Evolutionary conservation across 2,113 vertebrate genomes (phyloP).

Genomic region (Prinia subflava): DNA sequence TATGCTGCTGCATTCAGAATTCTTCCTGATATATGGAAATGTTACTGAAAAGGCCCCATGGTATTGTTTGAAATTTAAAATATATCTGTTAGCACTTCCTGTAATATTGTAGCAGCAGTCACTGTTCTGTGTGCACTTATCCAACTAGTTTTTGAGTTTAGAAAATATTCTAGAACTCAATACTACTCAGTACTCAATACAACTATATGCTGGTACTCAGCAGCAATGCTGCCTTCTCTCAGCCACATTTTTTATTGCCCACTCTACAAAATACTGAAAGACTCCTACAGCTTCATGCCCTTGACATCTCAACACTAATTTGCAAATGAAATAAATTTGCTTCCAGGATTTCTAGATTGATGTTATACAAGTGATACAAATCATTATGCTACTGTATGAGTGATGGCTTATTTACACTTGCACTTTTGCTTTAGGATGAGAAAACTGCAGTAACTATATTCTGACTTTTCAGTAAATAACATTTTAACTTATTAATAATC

Average conservation of each 20-base stretch:
- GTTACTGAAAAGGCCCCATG: background rate
- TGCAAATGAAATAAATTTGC: background rate
- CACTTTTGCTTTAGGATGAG: background rate
- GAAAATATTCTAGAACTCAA: background rate
- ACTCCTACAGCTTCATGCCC: background rate
- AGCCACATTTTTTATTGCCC: background rate
- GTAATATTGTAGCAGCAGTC: background rate
- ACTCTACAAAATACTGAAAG: background rate
- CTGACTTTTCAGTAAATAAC: background rate
- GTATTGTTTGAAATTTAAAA: background rate
- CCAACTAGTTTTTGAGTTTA: background rate
- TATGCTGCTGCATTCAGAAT: background rate
- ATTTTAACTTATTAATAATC: background rate
- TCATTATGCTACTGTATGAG: background rate
- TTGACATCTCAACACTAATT: background rate
- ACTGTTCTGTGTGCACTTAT: background rate
- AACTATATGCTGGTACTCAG: background rate
- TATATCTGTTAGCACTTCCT: background rate
- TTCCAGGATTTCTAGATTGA: background rate
- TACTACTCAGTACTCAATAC: background rate
- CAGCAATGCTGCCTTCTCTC: background rate
- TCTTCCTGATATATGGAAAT: background rate
- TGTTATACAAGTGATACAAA: background rate
- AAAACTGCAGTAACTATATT: background rate
- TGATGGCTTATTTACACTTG: background rate